A percentile compares a stretch with the other conserved stretches of the same genome.
phyloP scores from a whole-genome alignment of 30 jellyfish, hydroid and myxozoan genomes.

The Turritopsis rubra region DNA sequence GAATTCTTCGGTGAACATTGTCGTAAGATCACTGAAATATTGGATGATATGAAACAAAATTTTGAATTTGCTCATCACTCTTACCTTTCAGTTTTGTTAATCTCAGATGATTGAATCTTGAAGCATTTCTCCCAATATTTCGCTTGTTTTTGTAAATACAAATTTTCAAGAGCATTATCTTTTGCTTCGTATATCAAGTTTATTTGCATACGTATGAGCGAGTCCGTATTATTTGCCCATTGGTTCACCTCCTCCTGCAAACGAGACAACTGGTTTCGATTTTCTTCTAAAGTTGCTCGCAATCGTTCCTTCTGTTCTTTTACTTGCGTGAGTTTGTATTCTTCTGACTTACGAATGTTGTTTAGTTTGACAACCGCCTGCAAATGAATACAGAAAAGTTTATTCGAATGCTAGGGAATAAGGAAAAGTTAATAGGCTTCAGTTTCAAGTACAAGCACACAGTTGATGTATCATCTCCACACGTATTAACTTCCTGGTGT shows the following conservation, averaged over 20 bases:
- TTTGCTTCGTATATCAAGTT: conserved; percentile 56
- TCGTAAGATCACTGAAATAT: too few species aligned
- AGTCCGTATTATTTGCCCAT: conserved; percentile 57
- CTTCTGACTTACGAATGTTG: conserved; percentile 33
- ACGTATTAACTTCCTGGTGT: too few species aligned
- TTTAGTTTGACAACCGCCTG: conserved; percentile 48
- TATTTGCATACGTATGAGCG: conserved; percentile 35
- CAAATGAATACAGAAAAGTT: not conserved
- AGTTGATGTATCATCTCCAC: too few species aligned
- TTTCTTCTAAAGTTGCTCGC: conserved; percentile 50
- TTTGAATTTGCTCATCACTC: too few species aligned
- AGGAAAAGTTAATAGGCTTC: too few species aligned
- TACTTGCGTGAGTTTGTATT: conserved; percentile 35
- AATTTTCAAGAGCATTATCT: conserved; percentile 42
- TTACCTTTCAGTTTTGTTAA: conserved; percentile 55
- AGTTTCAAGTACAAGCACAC: too few species aligned
- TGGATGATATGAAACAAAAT: too few species aligned
- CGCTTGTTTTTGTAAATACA: conserved; percentile 53
- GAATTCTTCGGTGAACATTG: not conserved
- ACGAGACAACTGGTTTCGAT: conserved; percentile 44
- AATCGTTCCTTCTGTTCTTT: conserved; percentile 30
- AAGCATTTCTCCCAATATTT: conserved; percentile 49
- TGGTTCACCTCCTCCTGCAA: conserved; percentile 50
- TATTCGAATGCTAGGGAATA: not conserved
- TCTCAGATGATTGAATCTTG: conserved; percentile 47